Base-by-base conservation (phyloP, 2,113 vertebrate genomes). In the Mystacornis crossleyi region DNA sequence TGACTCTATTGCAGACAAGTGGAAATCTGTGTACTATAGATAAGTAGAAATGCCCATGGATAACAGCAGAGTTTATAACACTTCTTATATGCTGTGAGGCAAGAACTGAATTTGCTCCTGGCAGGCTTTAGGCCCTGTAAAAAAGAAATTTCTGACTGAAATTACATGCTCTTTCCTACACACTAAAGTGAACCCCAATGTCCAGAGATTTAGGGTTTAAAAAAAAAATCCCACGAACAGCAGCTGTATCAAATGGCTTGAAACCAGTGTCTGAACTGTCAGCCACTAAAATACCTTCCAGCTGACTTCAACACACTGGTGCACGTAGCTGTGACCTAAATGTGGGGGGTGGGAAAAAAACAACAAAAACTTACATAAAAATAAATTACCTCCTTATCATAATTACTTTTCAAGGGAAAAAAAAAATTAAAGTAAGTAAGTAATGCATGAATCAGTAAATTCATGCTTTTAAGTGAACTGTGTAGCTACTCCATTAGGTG, bases 341-440 rank as follows among this genome's bases (percentile, higher is more conserved):
- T 8, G 12, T 7, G 11, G 9, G 3, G 7, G 3, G 17, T 16
- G 42, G 42, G 7, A 18, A 1, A 6, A 18, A 61, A 4, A 3
- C 40, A 79, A 69, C 24, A 61, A 65, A 54, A 74, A 43, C 11
- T 8, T 51, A 24, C 0, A 45, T 5, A n/a, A 43, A 58, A 67
- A 53, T 47, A 24, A 17, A 74, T 40, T 18, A 38, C 6, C 6
- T 60, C 36, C 33, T 29, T 18, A 45, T 13, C 31, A 19, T 6
- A 26, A 4, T 6, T 8, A n/a, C 31, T 72, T 65, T 51, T 18
- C 5, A 3, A 6, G 25, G 17, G 3, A 1, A 13, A 9, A 31
- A 47, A 64, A 38, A n/a, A 29, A 20, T 10, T 25, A 8, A 81
- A 50, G 9, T 14, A 57, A 54, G 55, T 3, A 90, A 15, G 47